phyloP scores from a whole-genome alignment of 2,797 vertebrate genomes.

The Takifugu ocellatus region DNA sequence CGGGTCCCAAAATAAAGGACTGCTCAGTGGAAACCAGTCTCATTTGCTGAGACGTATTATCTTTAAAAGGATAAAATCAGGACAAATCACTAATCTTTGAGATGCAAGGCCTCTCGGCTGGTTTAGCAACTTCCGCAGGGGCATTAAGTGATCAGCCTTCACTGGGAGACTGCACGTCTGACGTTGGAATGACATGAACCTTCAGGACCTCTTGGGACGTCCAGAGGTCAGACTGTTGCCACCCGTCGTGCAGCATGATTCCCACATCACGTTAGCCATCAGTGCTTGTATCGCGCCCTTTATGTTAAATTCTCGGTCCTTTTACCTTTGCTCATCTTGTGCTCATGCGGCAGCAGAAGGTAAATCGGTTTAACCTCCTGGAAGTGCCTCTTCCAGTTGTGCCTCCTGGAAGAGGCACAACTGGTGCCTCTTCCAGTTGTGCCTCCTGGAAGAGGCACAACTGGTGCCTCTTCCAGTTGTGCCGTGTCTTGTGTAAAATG shows the following conservation, averaged over 20 bases:
- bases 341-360: neutral
- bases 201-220: too few species aligned
- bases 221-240: too few species aligned
- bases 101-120: slow-evolving; percentile 23
- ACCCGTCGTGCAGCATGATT: too few species aligned
- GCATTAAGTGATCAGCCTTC: neutral
- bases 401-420: too few species aligned
- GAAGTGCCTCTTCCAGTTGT: neutral
- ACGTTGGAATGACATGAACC: neutral
- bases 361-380: neutral
- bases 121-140: slow-evolving; percentile 25
- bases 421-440: neutral
- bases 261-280: too few species aligned
- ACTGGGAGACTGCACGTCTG: neutral
- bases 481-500: slow-evolving; percentile 1
- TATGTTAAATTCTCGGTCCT: too few species aligned
- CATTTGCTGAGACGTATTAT: slow-evolving; percentile 12
- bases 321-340: too few species aligned
- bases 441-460: too few species aligned
- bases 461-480: neutral
- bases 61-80: neutral
- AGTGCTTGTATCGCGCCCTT: too few species aligned
- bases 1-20: slow-evolving; percentile 34
- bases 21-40: slow-evolving; percentile 7
- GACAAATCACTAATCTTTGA: slow-evolving; percentile 6